Evolutionary conservation across 1,140 invertebrate species (phyloP).

Genomic region (Hylaeus anthracinus): DNA sequence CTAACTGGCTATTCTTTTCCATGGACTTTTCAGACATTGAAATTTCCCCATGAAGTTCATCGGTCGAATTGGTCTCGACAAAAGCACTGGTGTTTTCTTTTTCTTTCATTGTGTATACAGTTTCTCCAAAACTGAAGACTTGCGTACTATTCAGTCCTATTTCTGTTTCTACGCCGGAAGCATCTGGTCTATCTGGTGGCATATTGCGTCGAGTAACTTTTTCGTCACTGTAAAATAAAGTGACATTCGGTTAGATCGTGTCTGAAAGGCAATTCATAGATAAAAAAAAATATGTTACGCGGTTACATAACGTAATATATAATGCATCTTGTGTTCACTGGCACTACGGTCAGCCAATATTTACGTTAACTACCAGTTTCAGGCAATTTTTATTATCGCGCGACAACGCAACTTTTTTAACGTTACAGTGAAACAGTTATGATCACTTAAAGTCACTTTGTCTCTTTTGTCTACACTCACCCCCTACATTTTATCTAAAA

Average conservation of each 20-base stretch:
- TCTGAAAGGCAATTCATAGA: neutral
- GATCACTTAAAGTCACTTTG: neutral
- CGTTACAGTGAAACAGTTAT: too few species aligned
- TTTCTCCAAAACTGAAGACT: slow-evolving; percentile 66
- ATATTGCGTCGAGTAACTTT: slow-evolving; percentile 66
- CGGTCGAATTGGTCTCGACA: slow-evolving; percentile 55
- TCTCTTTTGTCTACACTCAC: neutral
- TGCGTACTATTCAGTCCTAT: slow-evolving; percentile 69
- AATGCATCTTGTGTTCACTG: too few species aligned
- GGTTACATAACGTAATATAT: too few species aligned
- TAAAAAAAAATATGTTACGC: neutral
- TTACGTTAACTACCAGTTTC: too few species aligned
- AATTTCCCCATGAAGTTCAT: slow-evolving; percentile 62
- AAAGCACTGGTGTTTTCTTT: slow-evolving; percentile 66
- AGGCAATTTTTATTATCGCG: too few species aligned
- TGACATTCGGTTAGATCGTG: neutral
- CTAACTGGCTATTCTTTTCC: slow-evolving; percentile 76
- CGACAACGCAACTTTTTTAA: too few species aligned
- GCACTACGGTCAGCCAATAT: too few species aligned
- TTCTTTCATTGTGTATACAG: slow-evolving; percentile 68
- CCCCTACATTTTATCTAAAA: too few species aligned
- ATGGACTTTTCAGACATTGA: slow-evolving; percentile 58
- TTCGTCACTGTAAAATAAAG: slow-evolving; percentile 71
- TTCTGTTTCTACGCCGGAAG: slow-evolving; percentile 72
- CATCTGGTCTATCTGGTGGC: slow-evolving; percentile 79